phyloP scores from a whole-genome alignment of 2,797 vertebrate genomes.

The Tamandua tetradactyla region DNA sequence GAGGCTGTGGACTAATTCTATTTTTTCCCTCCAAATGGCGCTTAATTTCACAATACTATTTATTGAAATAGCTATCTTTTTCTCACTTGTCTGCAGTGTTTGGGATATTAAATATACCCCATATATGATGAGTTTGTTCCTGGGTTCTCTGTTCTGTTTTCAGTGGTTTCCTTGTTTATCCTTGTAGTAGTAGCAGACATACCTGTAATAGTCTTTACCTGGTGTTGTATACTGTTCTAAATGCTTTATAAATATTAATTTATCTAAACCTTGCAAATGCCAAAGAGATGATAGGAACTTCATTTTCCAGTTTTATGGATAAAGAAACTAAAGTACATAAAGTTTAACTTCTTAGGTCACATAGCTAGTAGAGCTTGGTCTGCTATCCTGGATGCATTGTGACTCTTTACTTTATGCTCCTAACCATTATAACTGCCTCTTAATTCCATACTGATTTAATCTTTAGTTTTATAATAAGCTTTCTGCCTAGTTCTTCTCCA shows the following conservation, averaged over 20 bases:
- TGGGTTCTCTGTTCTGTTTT: too few relatives aligned
- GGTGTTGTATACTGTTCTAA: background rate
- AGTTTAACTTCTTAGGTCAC: background rate
- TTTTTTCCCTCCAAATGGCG: background rate
- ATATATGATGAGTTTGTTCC: background rate
- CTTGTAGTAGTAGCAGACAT: background rate
- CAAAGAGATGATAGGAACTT: background rate
- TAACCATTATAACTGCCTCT: background rate
- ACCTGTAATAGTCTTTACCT: background rate
- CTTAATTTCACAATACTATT: background rate
- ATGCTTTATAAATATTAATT: too few relatives aligned
- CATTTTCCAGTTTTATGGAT: too few relatives aligned
- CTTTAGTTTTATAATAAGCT: background rate
- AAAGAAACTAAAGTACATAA: too few relatives aligned
- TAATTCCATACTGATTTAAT: background rate
- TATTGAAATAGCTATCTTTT: background rate
- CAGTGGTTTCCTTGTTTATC: background rate
- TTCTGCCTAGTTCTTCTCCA: background rate
- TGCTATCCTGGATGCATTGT: background rate
- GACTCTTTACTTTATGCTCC: background rate
- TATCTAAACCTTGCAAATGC: background rate
- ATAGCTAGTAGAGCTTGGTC: background rate
- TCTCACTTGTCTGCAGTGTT: background rate
- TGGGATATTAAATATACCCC: background rate
- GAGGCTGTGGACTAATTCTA: background rate